Base-by-base conservation (phyloP, 2,888 invertebrate species). In the Caenorhabditis sp. region DNA sequence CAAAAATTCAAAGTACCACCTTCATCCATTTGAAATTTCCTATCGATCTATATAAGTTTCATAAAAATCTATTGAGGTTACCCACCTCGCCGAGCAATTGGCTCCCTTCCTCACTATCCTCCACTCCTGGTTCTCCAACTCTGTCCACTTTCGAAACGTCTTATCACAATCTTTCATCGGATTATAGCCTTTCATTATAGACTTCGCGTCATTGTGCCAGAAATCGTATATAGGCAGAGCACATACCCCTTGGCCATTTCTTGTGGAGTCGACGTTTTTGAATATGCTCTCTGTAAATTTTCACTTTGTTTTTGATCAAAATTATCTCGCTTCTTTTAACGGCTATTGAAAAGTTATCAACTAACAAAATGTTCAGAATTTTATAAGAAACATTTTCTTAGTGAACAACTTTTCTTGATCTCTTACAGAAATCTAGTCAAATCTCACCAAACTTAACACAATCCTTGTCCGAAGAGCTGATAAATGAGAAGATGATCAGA, bases 51-150 rank as follows among this genome's bases (percentile, higher is more conserved):
- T n/a, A n/a, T 31, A 31, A 31, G 31, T 31, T 31, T 31, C 7
- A 31, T 31, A 31, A 31, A 31, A 31, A 31, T 31, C 4, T 31
- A 31, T 31, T 7, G 5, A 31, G 5, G 7, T 31, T 61, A 54
- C 10, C 38, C 16, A 72, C 59, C 72, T 59, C 4, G 72, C 72
- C n/a, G 31, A 47, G 22, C 72, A 72, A 22, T 72, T 61, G 0
- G 72, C 72, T 6, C 72, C 59, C 5, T 63, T 26, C 24, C 38
- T 35, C 5, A 59, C n/a, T 6, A 73, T 41, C 31, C 28, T 44
- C 73, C 73, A 74, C 12, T 22, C 31, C 3, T 24, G 16, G 24
- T 74, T 41, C 35, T 16, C 26, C 14, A 74, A 49, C 35, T 63
- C 35, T 10, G 73, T 63, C 47, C 38, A 51, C 22, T 22, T 38